Evolutionary conservation across 1,140 invertebrate genomes (phyloP), one percentile per base, ranked within the genome.

Genomic region (Andricus grossulariae): DNA sequence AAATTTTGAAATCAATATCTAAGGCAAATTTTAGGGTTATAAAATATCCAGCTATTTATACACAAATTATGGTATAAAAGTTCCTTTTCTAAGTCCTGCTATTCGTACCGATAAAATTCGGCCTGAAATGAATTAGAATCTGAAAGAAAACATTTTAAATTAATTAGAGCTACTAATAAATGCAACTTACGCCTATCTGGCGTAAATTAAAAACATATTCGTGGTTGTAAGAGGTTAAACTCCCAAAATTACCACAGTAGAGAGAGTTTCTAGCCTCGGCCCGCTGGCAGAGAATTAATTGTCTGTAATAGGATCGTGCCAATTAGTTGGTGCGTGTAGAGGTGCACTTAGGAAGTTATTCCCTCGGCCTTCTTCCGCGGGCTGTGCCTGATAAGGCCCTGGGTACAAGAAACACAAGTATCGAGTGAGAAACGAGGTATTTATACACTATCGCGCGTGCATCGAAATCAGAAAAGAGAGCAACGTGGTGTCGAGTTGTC

Each of bases 311-410:
- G 60, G 60, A 66, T 66, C 60, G 60, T 66, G 60, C 60, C 60
- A 66, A 66, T 66, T 66, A 66, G 60, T 3, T 66, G 57, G 21
- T 66, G 60, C 60, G 60, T 66, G 60, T 66, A 66, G 60, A 66
- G 60, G 60, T 66, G 60, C 60, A 66, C 60, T 66, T 66, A 66
- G 60, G 60, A 66, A 66, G 60, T 66, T 66, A 66, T 66, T 66
- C 32, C 60, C 32, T 66, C 60, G 60, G 39, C 60, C 60, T 66
- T 66, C 60, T 66, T 66, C 60, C 60, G 60, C 60, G 60, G 13
- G 39, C 57, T 55, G 39, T 66, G 32, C 25, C 60, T 39, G 60
- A 66, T 66, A 66, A 66, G 60, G 60, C 60, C 32, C 45, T 66
- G 45, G 60, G 15, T 66, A 66, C 60, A 66, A 66, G 60, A 66